Evolutionary conservation across 2,113 vertebrate species (phyloP).

Genomic region (Tragulus kanchil): DNA sequence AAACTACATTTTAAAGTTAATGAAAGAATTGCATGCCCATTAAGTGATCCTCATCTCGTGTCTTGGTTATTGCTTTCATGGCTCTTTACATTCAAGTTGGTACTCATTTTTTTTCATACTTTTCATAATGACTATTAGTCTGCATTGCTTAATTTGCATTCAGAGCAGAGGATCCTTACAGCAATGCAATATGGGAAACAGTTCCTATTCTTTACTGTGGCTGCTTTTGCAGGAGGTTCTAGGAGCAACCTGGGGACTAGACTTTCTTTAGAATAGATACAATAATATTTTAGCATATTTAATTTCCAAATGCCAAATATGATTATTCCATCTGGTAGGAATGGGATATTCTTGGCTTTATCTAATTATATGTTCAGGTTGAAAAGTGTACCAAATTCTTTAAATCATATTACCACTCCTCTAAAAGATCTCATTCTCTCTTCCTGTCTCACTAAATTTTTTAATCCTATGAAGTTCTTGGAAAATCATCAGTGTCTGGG

Average conservation of each 20-base stretch:
- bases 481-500: not conserved
- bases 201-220: not conserved
- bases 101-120: conserved; percentile 1
- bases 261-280: conserved; percentile 14
- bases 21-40: conserved; percentile 35
- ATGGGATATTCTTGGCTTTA: not conserved
- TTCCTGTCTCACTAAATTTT: not conserved
- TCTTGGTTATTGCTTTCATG: conserved; percentile 43
- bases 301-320: not conserved
- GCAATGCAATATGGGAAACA: not conserved
- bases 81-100: not conserved
- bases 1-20: conserved; percentile 63
- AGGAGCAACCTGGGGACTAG: not conserved
- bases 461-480: not conserved
- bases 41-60: conserved; percentile 10
- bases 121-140: conserved; percentile 28
- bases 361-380: not conserved
- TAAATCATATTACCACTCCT: not conserved
- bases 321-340: not conserved
- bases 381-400: not conserved
- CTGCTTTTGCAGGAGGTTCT: not conserved
- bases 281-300: conserved; percentile 17
- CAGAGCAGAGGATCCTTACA: not conserved
- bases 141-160: not conserved
- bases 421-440: not conserved